These are phyloP conservation scores for Crenuchus spilurus DNA, from an alignment of 2,797 vertebrate genomes.

Conservation along the genomic window DNA sequence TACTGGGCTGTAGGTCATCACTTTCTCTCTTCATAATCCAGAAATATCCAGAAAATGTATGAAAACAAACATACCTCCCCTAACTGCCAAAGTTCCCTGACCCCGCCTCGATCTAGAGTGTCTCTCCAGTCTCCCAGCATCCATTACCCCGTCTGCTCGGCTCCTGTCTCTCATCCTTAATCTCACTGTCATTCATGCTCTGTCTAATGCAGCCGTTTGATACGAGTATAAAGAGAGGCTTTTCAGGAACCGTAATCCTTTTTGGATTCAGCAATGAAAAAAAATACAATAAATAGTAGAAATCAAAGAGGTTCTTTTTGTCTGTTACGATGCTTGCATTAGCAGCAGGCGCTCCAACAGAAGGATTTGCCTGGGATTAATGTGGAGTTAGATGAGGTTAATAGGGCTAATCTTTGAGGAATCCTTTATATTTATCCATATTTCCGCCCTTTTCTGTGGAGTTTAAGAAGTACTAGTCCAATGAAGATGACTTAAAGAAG, in stretches of 20 bases:
- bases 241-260: constrained; percentile 56
- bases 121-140: constrained; percentile 41
- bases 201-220: constrained; percentile 46
- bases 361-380: constrained; percentile 49
- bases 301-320: constrained; percentile 50
- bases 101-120: constrained; percentile 15
- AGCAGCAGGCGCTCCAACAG: constrained; percentile 36
- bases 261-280: constrained; percentile 39
- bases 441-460: constrained; percentile 9
- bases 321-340: constrained; percentile 47
- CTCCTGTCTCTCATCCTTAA: constrained; percentile 41
- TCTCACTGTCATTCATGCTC: constrained; percentile 44
- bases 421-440: constrained; percentile 42
- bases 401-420: constrained; percentile 39
- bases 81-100: constrained; percentile 13
- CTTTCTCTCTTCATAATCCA: not conserved
- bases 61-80: not conserved
- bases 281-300: constrained; percentile 45
- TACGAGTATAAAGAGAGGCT: constrained; percentile 49
- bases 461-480: not conserved
- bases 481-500: not conserved
- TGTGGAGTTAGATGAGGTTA: constrained; percentile 39
- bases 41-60: constrained; percentile 1
- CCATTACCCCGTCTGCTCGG: constrained; percentile 38
- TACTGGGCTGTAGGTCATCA: too few relatives aligned